phyloP scores from a whole-genome alignment of 53 echinoderm and acorn worm genomes.

The Arbacia lixula region DNA sequence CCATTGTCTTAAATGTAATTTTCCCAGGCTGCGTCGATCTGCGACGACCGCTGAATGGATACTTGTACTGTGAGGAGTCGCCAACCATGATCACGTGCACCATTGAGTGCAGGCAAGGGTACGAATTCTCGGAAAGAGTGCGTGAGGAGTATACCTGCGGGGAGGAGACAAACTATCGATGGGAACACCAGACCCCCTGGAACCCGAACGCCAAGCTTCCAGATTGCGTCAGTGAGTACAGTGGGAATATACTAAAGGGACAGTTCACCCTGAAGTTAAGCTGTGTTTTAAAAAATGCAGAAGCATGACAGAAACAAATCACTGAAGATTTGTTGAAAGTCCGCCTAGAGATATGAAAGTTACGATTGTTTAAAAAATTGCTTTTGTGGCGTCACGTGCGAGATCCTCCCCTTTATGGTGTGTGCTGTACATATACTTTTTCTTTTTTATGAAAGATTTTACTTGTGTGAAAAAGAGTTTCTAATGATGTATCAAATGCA shows the following conservation, averaged over 20 bases:
- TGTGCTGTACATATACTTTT: too few species aligned
- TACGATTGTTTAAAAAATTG: too few species aligned
- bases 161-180: slow-evolving; percentile 45
- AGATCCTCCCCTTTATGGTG: too few species aligned
- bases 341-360: too few species aligned
- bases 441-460: too few species aligned
- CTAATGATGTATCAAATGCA: too few species aligned
- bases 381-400: too few species aligned
- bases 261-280: neutral
- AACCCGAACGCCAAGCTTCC: slow-evolving; percentile 40
- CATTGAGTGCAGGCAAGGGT: slow-evolving; percentile 57
- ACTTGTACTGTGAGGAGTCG: slow-evolving; percentile 44
- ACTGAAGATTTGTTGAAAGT: too few species aligned
- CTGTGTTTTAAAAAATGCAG: too few species aligned
- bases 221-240: slow-evolving; percentile 19
- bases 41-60: slow-evolving; percentile 49
- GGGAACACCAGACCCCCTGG: slow-evolving; percentile 50
- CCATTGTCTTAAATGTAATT: neutral
- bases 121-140: slow-evolving; percentile 38
- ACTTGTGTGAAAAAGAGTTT: too few species aligned
- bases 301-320: too few species aligned
- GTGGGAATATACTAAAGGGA: neutral
- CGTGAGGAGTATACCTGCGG: slow-evolving; percentile 53
- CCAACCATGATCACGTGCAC: slow-evolving; percentile 52
- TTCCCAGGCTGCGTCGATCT: slow-evolving; percentile 49